phyloP scores from a whole-genome alignment of 2,113 vertebrate species.

The Mesoclemmys tuberculata region DNA sequence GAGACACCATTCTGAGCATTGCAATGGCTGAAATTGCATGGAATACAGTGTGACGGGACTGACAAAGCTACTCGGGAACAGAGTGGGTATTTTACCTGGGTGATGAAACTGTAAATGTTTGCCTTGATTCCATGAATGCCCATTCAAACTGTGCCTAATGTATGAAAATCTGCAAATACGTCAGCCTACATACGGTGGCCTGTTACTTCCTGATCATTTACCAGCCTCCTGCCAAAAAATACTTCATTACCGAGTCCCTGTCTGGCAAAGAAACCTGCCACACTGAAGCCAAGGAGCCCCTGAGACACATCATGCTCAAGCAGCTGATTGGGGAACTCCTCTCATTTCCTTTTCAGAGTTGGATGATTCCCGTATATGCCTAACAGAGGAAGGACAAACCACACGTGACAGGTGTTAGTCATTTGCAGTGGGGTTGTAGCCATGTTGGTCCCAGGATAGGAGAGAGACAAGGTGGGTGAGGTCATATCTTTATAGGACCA shows the following conservation, averaged over 20 bases:
- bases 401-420: background rate
- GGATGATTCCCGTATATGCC: background rate
- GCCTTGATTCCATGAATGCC: background rate
- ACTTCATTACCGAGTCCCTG: background rate
- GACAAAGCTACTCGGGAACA: background rate
- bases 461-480: background rate
- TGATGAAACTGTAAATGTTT: background rate
- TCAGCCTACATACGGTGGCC: background rate
- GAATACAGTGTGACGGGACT: background rate
- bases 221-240: background rate
- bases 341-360: background rate
- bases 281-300: background rate
- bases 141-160: background rate
- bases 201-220: background rate
- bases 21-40: background rate
- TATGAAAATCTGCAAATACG: background rate
- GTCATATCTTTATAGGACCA: background rate
- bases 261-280: background rate
- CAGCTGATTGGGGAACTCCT: background rate
- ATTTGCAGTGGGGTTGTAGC: background rate
- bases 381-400: background rate
- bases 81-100: background rate
- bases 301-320: background rate
- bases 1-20: background rate
- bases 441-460: background rate